phyloP scores from a whole-genome alignment of 2,888 invertebrate genomes.

The Lamproptera curius region DNA sequence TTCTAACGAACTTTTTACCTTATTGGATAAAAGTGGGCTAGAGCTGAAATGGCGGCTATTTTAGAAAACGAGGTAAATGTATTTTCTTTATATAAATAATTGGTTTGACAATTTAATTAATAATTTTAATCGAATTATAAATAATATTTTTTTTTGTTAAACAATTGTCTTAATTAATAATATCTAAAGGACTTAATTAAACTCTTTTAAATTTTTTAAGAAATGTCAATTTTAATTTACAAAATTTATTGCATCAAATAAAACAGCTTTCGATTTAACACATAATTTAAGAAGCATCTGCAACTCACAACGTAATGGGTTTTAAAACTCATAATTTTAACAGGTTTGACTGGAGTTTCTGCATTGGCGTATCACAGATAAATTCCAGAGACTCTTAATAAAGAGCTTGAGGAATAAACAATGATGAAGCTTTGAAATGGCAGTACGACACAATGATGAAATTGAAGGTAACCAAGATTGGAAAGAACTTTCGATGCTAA shows the following conservation, averaged over 20 bases:
- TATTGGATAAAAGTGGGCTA: conserved; percentile 38
- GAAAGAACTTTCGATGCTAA: conserved; percentile 16
- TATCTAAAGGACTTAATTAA: no score
- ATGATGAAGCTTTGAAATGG: conserved; percentile 39
- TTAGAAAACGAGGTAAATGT: conserved; percentile 36
- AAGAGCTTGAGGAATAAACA: conserved; percentile 33
- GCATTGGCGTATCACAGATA: conserved; percentile 42
- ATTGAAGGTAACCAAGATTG: conserved; percentile 25
- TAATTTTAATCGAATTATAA: no score
- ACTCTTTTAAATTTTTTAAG: no score
- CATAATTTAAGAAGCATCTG: no score
- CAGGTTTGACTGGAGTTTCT: conserved; percentile 50
- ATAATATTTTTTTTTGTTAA: no score
- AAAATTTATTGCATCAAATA: no score
- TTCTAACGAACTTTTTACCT: conserved; percentile 32
- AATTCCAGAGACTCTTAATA: conserved; percentile 35
- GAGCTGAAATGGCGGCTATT: conserved; percentile 38
- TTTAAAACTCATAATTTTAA: no score
- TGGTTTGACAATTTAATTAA: background rate
- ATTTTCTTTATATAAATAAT: no score
- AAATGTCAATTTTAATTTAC: no score
- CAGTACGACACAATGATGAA: conserved; percentile 43
- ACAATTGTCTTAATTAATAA: no score
- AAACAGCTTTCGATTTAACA: no score
- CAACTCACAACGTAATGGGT: no score